Evolutionary conservation across 2,888 invertebrate genomes (phyloP), one percentile per base, ranked within the genome.

Genomic region (Tholera decimalis): DNA sequence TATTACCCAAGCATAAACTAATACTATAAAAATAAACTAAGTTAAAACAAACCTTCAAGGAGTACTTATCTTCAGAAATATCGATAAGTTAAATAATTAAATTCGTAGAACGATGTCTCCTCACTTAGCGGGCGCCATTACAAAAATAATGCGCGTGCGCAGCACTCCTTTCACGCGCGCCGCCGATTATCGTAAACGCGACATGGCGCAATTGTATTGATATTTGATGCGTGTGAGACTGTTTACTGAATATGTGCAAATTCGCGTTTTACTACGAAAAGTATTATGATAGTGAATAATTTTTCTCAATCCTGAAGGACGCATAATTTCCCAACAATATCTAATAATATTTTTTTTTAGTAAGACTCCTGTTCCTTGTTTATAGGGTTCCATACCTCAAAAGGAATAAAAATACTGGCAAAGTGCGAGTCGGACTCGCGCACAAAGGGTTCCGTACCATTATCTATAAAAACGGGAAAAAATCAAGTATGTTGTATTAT

Each of bases 121-220:
- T 76, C 81, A 82, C 82, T 82, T 80, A 80, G 82, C 30, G 43
- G 64, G 59, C 62, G 81, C 70, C 72, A 80, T 83, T 80, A 73
- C 57, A 62, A 62, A 68, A 69, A 77, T 80, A 75, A 74, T 73
- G 80, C 73, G 80, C 57, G 13, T 5, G 53, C 64, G 61, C 74
- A 82, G 77, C 71, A 83, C 77, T 75, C 83, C 89, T 87, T 89
- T 89, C 90, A 85, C 87, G 83, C 85, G 73, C 73, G 68, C 75
- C 79, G 72, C 75, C 65, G 79, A 85, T 86, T 75, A 85, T 85
- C 86, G 83, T 88, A 82, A 89, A 84, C 60, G 82, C 66, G 77
- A 77, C 66, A 85, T 89, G 86, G 80, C 62, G 90, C 73, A 89
- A 89, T 83, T 77, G 76, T 65, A 69, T 71, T 77, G 82, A 72